These are phyloP conservation scores for Probaryconus sp. DNA, from an alignment of 1,140 invertebrate genomes.

Conservation along the genomic window DNA sequence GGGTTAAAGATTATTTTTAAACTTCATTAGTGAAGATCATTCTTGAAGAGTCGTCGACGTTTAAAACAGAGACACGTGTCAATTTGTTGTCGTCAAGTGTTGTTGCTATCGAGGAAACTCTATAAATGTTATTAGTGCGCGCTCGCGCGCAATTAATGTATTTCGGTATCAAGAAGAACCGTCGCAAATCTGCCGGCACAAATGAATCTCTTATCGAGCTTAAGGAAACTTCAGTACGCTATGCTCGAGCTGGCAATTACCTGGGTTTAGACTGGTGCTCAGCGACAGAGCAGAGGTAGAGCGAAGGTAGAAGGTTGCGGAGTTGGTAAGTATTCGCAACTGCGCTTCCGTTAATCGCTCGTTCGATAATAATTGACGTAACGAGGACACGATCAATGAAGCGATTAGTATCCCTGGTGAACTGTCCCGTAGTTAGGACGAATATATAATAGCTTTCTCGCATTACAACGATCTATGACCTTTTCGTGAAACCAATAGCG, in stretches of 20 bases:
- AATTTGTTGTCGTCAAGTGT: too few species aligned
- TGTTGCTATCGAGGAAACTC: too few species aligned
- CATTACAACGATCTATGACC: constrained; percentile 7
- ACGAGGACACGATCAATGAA: constrained; percentile 58
- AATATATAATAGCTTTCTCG: constrained; percentile 28
- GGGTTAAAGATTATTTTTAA: too few species aligned
- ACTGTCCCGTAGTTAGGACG: constrained; percentile 34
- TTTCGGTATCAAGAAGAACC: constrained; percentile 6
- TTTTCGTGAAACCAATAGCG: too few species aligned
- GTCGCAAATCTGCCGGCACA: constrained; percentile 22
- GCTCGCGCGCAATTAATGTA: constrained; percentile 25
- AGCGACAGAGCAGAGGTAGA: constrained; percentile 39
- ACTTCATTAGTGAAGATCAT: too few species aligned
- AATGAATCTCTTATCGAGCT: constrained; percentile 42
- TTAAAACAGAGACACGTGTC: too few species aligned
- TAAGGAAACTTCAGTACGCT: constrained; percentile 51
- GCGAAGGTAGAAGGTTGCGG: too few species aligned
- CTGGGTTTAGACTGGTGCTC: constrained; percentile 33
- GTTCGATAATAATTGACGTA: constrained; percentile 61
- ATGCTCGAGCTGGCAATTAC: constrained; percentile 51
- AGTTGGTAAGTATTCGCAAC: constrained; percentile 47
- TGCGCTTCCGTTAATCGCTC: constrained; percentile 52
- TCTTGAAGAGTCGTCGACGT: too few species aligned
- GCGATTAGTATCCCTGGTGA: constrained; percentile 54
- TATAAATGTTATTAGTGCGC: too few species aligned